Base-by-base conservation (phyloP, 2,888 invertebrate species). In the Epinotia demarniana region DNA sequence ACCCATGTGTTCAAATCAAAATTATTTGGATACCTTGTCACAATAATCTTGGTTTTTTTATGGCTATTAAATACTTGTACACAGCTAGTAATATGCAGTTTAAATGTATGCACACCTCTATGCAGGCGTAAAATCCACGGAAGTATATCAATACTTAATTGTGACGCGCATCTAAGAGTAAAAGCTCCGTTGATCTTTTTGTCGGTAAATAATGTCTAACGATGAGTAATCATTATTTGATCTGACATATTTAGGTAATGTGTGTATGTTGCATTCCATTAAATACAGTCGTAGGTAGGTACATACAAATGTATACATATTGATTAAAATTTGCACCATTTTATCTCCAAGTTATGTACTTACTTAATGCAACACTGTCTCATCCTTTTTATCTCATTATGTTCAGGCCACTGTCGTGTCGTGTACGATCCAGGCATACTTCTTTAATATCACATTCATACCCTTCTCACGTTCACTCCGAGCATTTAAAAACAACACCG, bases 371-470 rank as follows among this genome's bases (percentile, higher is more conserved):
- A 12, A 60, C 69, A 23, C 13, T 60, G 39, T 57, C 27, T 13
- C n/a, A n/a, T 46, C 58, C 16, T 58, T 68, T 55, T 68, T 68
- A 58, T 69, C 46, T 19, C 60, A 69, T 46, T 69, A 69, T 68
- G 58, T 43, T 12, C 57, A 55, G 57, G 11, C 19, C 39, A 58
- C 43, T 58, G 13, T 58, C 46, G 23, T 69, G 69, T 60, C 12
- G 69, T 46, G 60, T 23, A 27, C 58, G 46, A 69, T 69, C 46
- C 69, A 23, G 43, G n/a, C 23, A 69, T 69, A 43, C 46, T 69
- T 69, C 69, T 46, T 60, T 78, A 55, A 49, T 75, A 72, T 76
- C 27, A 75, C 78, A 78, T 79, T 80, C 74, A 80, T 78, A 77
- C 27, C 60, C 69, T 60, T 60, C 69, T 69, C 69, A 69, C 69